Evolutionary conservation across 2,888 invertebrate genomes (phyloP).

Genomic region (Cephus nigrinus): DNA sequence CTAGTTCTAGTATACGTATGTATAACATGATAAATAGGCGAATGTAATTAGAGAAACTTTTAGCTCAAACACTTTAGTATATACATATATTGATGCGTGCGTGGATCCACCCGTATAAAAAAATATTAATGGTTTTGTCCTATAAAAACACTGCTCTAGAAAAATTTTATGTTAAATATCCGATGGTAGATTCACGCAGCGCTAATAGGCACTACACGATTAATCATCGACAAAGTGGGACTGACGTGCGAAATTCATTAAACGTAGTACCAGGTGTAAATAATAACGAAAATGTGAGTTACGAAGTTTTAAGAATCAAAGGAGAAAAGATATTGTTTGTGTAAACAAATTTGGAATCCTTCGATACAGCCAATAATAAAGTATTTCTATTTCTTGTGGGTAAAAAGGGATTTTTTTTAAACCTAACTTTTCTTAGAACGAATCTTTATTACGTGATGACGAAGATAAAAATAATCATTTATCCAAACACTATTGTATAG

Average conservation of each 20-base stretch:
- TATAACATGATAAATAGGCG: not conserved
- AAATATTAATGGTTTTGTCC: not conserved
- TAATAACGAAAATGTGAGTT: not conserved
- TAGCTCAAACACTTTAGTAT: not conserved
- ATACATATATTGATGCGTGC: not conserved
- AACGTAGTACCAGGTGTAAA: slow-evolving; percentile 19
- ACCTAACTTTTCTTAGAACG: not conserved
- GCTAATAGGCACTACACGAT: not conserved
- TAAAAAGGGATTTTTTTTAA: not conserved
- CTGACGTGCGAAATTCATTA: slow-evolving; percentile 21
- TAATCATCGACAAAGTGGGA: not conserved
- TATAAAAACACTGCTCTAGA: not conserved
- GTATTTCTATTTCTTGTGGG: not conserved
- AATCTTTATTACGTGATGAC: not conserved
- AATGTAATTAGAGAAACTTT: not conserved
- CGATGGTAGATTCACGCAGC: not conserved
- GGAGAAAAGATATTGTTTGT: not conserved
- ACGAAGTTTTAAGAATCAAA: not conserved
- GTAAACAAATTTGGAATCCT: not conserved
- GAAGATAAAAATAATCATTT: not conserved
- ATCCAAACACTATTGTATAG: not conserved
- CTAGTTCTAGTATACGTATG: not conserved
- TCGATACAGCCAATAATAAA: not conserved
- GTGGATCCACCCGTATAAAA: not conserved
- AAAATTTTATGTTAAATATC: not conserved